These are phyloP conservation scores for Diorhabda carinulata DNA, from an alignment of 1,140 invertebrate species.

Conservation along the genomic window DNA sequence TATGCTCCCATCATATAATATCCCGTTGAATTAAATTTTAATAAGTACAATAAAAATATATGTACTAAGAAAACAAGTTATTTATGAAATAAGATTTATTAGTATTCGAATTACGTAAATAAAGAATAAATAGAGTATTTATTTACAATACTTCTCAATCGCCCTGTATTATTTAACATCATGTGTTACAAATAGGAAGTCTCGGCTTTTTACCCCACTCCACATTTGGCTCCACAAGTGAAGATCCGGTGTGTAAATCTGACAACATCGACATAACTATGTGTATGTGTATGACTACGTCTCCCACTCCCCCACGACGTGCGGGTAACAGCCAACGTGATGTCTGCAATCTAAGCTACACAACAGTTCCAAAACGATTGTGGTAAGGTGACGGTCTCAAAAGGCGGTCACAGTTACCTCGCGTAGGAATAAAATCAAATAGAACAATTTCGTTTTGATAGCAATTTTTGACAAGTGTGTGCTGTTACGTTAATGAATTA, in stretches of 20 bases:
- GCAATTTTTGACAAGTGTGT: constrained; percentile 6
- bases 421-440: constrained; percentile 21
- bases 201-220: constrained; percentile 21
- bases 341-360: constrained; percentile 15
- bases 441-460: not conserved
- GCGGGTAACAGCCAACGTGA: constrained; percentile 29
- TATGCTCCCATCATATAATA: no score
- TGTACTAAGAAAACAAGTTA: no score
- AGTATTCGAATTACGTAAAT: no score
- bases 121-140: no score
- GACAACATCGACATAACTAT: constrained; percentile 26
- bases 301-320: constrained; percentile 34
- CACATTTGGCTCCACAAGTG: constrained; percentile 28
- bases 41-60: no score
- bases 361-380: constrained; percentile 36
- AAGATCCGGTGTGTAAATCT: constrained; percentile 34
- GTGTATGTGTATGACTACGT: constrained; percentile 22
- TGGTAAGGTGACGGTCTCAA: constrained; percentile 43
- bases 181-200: constrained; percentile 30
- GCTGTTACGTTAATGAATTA: constrained; percentile 8
- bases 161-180: constrained; percentile 6
- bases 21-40: no score
- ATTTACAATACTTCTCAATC: no score
- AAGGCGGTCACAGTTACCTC: constrained; percentile 44
- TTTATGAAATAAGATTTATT: no score